Evolutionary conservation across 2,113 vertebrate genomes (phyloP), one percentile per base, ranked within the genome.

Genomic region (Nerophis ophidion): DNA sequence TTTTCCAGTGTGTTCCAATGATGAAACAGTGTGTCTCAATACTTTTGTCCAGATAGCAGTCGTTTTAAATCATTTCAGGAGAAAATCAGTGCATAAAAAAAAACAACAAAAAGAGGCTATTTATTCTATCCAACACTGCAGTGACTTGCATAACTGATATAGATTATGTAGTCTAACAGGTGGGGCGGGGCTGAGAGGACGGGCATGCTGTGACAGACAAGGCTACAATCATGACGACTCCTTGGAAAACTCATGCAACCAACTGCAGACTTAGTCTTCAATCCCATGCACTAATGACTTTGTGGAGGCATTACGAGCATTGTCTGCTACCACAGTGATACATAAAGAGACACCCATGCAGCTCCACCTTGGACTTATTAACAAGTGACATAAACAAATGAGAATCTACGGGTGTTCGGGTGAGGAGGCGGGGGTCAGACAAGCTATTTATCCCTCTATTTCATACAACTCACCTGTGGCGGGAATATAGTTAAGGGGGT

Each of bases 401-500:
- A 64, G 65, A 72, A 69, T 54, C 74, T 83, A 74, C 50, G 17
- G 10, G 5, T 17, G 5, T n/a, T 40, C 5, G 26, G n/a, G 10
- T 3, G 11, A 16, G n/a, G 38, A 34, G 4, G 15, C 1, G 48
- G 36, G 59, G 76, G 77, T 67, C 74, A 86, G 74, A 71, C 65
- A 90, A 81, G 78, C 79, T 74, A 85, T 82, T 79, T 70, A 57
- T 87, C 88, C 87, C 89, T 91, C 81, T 91, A 82, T 81, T 66
- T 87, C 69, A 76, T 60, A 86, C 81, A 91, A 97, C 96, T 97
- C 92, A 98, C 95, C 96, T 98, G 92, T 77, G 86, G 81, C 66
- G 87, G 86, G 71, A 89, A 91, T 88, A 93, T 92, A 93, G 92
- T 89, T 93, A 96, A 95, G 83, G 93, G 91, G 82, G 92, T 96